Evolutionary conservation across 2,797 vertebrate species (phyloP).

Genomic region (Odontamblyopus rebecca): DNA sequence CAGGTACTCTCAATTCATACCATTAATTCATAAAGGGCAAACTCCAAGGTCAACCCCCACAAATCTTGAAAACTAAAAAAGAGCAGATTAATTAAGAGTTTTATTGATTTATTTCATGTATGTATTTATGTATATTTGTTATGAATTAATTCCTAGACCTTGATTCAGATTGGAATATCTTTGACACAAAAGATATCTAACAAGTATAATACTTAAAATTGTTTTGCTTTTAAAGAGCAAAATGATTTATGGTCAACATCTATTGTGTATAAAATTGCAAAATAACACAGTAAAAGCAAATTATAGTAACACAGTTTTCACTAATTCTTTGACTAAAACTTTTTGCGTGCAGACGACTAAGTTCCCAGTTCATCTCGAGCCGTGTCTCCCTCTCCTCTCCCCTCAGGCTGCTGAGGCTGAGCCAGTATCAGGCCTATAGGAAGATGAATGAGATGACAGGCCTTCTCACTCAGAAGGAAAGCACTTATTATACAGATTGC

Average conservation of each 20-base stretch:
- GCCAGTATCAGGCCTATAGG: slow-evolving; percentile 52
- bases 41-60: background rate
- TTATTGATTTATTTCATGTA: no score
- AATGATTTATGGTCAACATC: background rate
- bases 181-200: background rate
- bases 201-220: background rate
- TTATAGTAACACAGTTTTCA: background rate
- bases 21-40: background rate
- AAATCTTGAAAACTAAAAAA: background rate
- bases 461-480: slow-evolving; percentile 60
- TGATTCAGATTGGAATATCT: background rate
- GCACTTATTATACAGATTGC: slow-evolving; percentile 77
- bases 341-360: background rate
- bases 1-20: background rate
- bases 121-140: no score
- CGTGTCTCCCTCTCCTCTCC: slow-evolving; percentile 45
- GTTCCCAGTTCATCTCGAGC: slow-evolving; percentile 29
- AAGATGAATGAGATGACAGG: slow-evolving; percentile 61
- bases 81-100: background rate
- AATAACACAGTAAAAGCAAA: background rate
- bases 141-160: no score
- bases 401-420: slow-evolving; percentile 44
- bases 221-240: background rate
- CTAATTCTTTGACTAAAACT: background rate
- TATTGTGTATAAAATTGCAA: background rate